A percentile compares a stretch with the other conserved stretches of the same genome.
These are phyloP conservation scores for Gymnosoma rotundatum DNA, from an alignment of 2,888 invertebrate species.

Conservation along the genomic window DNA sequence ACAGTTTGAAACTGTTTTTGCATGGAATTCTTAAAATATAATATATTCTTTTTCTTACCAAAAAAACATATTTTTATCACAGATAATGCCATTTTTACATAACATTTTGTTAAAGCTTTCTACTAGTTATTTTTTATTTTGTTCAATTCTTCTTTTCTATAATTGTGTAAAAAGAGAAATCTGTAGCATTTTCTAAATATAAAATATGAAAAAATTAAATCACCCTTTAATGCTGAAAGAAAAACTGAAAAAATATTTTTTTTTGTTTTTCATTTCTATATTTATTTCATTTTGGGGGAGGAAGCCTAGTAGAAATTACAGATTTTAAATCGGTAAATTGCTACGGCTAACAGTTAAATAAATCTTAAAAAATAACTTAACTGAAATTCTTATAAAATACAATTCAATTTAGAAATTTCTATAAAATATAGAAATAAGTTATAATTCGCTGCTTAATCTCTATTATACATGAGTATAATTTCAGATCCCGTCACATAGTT, in stretches of 20 bases:
- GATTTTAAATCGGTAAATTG: constrained; percentile 31
- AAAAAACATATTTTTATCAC: constrained; percentile 29
- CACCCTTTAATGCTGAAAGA: constrained; percentile 15
- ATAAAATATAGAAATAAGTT: not conserved
- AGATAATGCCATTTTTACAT: not conserved
- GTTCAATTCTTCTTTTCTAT: constrained; percentile 15
- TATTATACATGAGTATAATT: constrained; percentile 59
- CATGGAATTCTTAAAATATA: constrained; percentile 1
- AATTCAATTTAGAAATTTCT: not conserved
- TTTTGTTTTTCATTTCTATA: not conserved
- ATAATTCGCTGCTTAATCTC: constrained; percentile 11
- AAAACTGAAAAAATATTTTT: not conserved
- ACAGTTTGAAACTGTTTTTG: constrained; percentile 11
- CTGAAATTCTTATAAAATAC: constrained; percentile 11
- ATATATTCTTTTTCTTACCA: constrained; percentile 10
- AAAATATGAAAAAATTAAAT: not conserved
- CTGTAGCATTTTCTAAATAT: constrained; percentile 21
- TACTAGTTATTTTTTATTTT: constrained; percentile 20
- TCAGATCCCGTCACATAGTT: constrained; percentile 58
- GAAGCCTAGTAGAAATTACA: not conserved
- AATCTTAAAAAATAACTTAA: constrained; percentile 17
- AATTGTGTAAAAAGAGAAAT: constrained; percentile 10
- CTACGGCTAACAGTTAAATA: constrained; percentile 2
- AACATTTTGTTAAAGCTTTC: constrained; percentile 38
- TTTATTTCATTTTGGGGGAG: constrained; percentile 1